Conservation (phyloP, 2,113 vertebrate species). For the Bubo scandiacus region DNA sequence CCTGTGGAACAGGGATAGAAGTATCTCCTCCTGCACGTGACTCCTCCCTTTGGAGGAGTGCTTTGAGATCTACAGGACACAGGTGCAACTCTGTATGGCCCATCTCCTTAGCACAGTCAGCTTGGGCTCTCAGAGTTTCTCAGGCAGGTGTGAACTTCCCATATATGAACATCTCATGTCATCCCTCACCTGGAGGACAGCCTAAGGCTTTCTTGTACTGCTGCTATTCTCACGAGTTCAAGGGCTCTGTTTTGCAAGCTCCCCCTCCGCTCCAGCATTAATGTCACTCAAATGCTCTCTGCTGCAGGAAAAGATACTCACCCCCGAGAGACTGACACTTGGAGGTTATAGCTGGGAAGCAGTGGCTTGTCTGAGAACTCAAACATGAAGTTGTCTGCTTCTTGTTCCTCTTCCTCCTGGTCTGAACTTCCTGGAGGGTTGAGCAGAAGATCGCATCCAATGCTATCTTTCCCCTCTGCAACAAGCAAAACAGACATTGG, state of each 20-base stretch:
- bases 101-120: neutral
- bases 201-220: neutral
- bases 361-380: constrained; percentile 95
- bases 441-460: constrained; percentile 88
- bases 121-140: neutral
- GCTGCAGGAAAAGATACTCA: constrained; percentile 72
- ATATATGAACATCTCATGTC: fast-evolving
- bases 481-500: neutral
- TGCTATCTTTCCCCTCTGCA: constrained; percentile 88
- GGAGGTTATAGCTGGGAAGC: constrained; percentile 92
- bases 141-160: neutral
- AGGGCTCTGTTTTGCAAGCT: neutral
- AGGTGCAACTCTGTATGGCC: fast-evolving
- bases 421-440: constrained; percentile 83
- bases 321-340: constrained; percentile 92
- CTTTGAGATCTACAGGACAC: neutral
- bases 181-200: neutral
- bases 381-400: constrained; percentile 88
- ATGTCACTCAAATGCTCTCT: neutral
- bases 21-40: neutral
- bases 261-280: neutral
- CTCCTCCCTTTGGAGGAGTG: neutral
- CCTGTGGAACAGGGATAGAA: neutral
- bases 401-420: constrained; percentile 81
- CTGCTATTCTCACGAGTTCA: neutral